Evolutionary conservation across 2,888 invertebrate species (phyloP), one percentile per base, ranked within the genome.

Genomic region (Hypolimnas misippus): DNA sequence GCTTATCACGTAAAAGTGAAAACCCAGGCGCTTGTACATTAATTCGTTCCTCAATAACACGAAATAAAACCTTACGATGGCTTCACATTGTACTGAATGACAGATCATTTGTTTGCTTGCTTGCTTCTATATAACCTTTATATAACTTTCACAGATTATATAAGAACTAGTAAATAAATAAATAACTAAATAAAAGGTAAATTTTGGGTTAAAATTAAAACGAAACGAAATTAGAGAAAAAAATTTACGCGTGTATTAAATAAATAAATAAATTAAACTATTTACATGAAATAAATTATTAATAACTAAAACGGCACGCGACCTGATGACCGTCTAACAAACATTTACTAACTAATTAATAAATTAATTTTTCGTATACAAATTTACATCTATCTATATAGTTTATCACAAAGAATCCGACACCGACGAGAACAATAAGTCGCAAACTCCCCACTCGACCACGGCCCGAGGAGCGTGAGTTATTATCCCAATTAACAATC

Each of bases 171-270:
- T 17, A 55, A 46, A 6, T 57, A 51, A 59, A n/a, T n/a, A n/a
- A 17, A 19, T 55, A 21, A 35, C 42, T 55, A 40, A 59, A 80
- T 73, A 80, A 73, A 73, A 74, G 70, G 72, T 71, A 69, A 68
- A 64, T 53, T 56, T 60, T 60, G 49, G 60, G 61, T 42, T 66
- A 56, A 59, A 67, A 72, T 67, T 72, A 62, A 70, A 85, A 84
- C 82, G 64, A 84, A 84, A 83, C 79, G 75, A 85, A 77, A 62
- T 60, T 73, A 58, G 75, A 65, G 73, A 61, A 76, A 81, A 79
- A 83, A 82, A 80, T 79, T 82, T 83, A 81, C 82, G 83, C 76
- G 72, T 90, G 79, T 91, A 88, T 89, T 89, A 77, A 77, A 76
- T 77, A 78, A 77, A 76, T 76, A 78, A 77, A 73, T 70, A 76